These are phyloP conservation scores for Hermodice carunculata DNA, from an alignment of 2,888 invertebrate genomes.

Conservation along the genomic window DNA sequence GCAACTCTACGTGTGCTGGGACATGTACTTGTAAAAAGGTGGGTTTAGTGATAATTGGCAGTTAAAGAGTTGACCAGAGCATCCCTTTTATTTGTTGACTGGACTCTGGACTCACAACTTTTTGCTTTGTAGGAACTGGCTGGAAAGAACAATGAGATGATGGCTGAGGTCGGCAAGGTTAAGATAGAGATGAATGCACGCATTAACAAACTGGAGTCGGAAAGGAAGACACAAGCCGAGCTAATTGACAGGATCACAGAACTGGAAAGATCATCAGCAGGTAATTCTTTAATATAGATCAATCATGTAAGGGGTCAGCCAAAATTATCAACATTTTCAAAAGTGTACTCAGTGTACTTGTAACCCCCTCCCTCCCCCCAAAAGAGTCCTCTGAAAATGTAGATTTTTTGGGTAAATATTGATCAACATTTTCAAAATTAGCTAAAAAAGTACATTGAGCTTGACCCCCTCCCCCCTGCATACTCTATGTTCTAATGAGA, in stretches of 20 bases:
- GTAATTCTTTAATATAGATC: too few species aligned
- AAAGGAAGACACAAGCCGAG: slow-evolving; percentile 56
- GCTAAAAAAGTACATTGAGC: not conserved
- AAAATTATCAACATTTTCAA: too few species aligned
- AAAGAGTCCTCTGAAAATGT: too few species aligned
- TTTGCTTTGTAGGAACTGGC: slow-evolving; percentile 55
- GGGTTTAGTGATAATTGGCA: not conserved
- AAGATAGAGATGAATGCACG: slow-evolving; percentile 56
- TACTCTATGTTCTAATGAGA: too few species aligned
- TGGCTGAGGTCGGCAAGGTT: slow-evolving; percentile 64
- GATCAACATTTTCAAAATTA: not conserved
- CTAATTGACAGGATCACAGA: slow-evolving; percentile 59
- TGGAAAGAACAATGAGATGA: slow-evolving; percentile 63
- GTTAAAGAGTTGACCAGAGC: too few species aligned
- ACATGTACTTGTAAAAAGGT: not conserved
- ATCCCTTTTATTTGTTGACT: too few species aligned
- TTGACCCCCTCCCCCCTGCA: too few species aligned
- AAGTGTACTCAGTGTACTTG: too few species aligned
- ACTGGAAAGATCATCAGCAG: too few species aligned
- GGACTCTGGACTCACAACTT: too few species aligned
- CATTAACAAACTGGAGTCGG: slow-evolving; percentile 57
- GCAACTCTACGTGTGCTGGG: not conserved
- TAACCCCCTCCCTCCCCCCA: too few species aligned
- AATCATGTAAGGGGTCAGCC: too few species aligned
- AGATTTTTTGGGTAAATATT: not conserved